Evolutionary conservation across 1,140 invertebrate genomes (phyloP).

Genomic region (Pomacea maculata): DNA sequence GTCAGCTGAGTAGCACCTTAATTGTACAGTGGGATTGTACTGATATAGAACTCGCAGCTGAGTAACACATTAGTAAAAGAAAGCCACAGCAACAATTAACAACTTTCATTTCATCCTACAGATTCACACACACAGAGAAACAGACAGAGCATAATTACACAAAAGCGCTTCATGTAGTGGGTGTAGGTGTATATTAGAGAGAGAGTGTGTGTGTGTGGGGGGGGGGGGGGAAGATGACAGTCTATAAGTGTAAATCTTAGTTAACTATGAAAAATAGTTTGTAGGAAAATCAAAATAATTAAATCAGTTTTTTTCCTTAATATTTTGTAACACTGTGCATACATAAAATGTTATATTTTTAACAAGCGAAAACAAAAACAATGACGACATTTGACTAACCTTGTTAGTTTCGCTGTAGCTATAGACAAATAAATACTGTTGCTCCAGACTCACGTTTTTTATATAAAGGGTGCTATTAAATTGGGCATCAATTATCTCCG

Average conservation of each 20-base stretch:
- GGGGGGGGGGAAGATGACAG: not conserved
- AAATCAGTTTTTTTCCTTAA: not conserved
- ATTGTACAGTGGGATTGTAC: too few relatives aligned
- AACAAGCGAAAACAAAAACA: not conserved
- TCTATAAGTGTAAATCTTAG: not conserved
- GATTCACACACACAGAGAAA: too few relatives aligned
- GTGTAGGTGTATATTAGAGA: not conserved
- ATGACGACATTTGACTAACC: conserved; percentile 1
- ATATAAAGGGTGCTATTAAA: conserved; percentile 3
- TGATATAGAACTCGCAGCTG: too few relatives aligned
- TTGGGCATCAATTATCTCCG: conserved; percentile 5
- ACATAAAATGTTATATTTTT: not conserved
- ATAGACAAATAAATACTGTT: conserved; percentile 24
- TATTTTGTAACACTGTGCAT: not conserved
- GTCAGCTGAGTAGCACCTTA: too few relatives aligned
- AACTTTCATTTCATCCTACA: too few relatives aligned
- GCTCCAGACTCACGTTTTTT: conserved; percentile 5
- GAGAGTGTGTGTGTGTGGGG: not conserved
- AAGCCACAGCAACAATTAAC: too few relatives aligned
- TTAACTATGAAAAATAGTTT: not conserved
- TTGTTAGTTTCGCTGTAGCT: conserved; percentile 21
- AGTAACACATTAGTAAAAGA: too few relatives aligned
- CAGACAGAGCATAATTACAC: not conserved
- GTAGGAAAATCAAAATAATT: not conserved
- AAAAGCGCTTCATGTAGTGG: not conserved